These are phyloP conservation scores for Anoplopoma fimbria DNA, from an alignment of 2,113 vertebrate genomes.

Conservation along the genomic window DNA sequence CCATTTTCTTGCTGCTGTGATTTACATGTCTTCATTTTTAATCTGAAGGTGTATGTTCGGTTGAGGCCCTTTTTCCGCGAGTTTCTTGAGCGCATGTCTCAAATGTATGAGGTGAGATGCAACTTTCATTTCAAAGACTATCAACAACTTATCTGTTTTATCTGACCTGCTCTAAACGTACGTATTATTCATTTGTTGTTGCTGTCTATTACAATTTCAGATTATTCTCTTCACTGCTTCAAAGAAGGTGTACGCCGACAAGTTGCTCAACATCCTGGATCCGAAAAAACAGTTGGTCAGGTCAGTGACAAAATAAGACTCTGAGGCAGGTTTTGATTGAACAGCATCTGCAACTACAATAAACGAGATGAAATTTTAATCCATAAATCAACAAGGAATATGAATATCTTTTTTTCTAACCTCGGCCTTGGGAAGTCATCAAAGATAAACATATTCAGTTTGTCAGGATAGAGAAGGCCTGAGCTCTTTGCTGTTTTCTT, in stretches of 20 bases:
- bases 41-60: conserved; percentile 93
- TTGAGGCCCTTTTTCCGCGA: conserved; percentile 98
- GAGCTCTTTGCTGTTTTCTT: not conserved
- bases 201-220: conserved; percentile 75
- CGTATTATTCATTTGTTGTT: not conserved
- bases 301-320: conserved; percentile 79
- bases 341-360: not conserved
- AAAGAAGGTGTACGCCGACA: conserved; percentile 99
- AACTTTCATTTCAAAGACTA: not conserved
- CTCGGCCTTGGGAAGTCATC: too few species aligned
- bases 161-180: not conserved
- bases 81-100: conserved; percentile 98
- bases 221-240: conserved; percentile 99
- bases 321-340: not conserved
- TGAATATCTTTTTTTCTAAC: not conserved
- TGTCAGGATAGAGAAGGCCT: not conserved
- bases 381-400: not conserved
- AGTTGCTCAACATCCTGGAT: conserved; percentile 98
- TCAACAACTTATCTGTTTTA: not conserved
- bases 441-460: not conserved
- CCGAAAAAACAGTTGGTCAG: conserved; percentile 98
- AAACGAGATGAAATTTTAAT: not conserved
- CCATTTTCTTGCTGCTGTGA: not conserved
- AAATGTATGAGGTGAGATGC: conserved; percentile 94
- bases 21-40: not conserved